A percentile compares a stretch with the other conserved stretches of the same genome.
phyloP scores from a whole-genome alignment of 1,140 invertebrate species.

The Magallana gigas region DNA sequence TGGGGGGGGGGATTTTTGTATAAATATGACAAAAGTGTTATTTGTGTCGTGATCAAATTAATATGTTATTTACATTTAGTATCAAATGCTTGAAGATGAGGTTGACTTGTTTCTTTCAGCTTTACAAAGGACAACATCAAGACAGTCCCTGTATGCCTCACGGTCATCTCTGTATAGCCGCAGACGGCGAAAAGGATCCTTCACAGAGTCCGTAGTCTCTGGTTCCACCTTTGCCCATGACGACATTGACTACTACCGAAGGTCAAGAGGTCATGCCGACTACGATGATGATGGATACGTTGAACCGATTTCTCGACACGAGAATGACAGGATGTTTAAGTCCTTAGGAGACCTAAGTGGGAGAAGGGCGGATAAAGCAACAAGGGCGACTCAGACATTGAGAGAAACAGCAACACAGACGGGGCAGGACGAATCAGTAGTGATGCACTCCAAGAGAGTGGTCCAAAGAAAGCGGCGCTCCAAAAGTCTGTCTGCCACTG shows the following conservation, averaged over 20 bases:
- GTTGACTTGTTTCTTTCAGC: slow-evolving; percentile 55
- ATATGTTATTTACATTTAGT: no score
- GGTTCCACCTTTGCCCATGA: slow-evolving; percentile 62
- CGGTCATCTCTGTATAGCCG: slow-evolving; percentile 74
- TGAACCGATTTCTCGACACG: slow-evolving; percentile 59
- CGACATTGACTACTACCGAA: slow-evolving; percentile 65
- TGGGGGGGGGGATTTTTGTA: no score
- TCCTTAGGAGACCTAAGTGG: slow-evolving; percentile 69
- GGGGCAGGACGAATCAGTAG: slow-evolving; percentile 58
- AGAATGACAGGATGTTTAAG: slow-evolving; percentile 62
- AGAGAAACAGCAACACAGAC: slow-evolving; percentile 72
- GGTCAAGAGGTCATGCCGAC: slow-evolving; percentile 43
- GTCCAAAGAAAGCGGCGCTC: slow-evolving; percentile 62
- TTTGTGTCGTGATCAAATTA: no score
- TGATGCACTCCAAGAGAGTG: slow-evolving; percentile 58
- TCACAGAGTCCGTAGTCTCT: slow-evolving; percentile 67
- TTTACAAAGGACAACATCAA: slow-evolving; percentile 68
- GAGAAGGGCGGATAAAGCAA: slow-evolving; percentile 54
- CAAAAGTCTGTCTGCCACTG: slow-evolving; percentile 63
- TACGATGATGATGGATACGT: slow-evolving; percentile 63
- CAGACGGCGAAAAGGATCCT: slow-evolving; percentile 63
- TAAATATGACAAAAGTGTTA: no score
- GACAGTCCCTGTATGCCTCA: slow-evolving; percentile 72
- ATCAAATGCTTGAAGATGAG: no score
- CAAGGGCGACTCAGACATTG: slow-evolving; percentile 66